Conservation (phyloP, 2,113 vertebrate genomes). For the rat (Rattus norvegicus) region DNA sequence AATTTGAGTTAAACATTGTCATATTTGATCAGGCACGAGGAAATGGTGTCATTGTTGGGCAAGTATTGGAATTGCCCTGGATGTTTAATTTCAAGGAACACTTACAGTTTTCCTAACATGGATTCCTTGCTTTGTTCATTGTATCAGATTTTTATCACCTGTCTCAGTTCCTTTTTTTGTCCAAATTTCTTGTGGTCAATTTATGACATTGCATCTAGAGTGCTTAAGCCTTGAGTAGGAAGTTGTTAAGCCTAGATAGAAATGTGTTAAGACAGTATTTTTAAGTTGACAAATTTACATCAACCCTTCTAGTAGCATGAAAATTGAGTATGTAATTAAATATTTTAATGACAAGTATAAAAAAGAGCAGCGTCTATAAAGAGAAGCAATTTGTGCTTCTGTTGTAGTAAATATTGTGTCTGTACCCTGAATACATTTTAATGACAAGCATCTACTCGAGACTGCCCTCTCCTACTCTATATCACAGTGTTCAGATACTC, state of each 20-base stretch:
- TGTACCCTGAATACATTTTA: constrained; percentile 37
- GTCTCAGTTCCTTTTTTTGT: background rate
- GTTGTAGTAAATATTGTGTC: constrained; percentile 23
- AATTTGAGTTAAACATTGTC: constrained; percentile 27
- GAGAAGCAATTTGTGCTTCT: constrained; percentile 45
- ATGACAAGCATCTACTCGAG: background rate
- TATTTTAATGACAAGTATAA: constrained; percentile 36
- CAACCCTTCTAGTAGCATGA: constrained; percentile 25
- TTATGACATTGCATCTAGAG: background rate
- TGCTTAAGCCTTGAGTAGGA: constrained; percentile 20
- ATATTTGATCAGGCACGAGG: background rate
- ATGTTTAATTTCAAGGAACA: constrained; percentile 22
- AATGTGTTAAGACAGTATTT: constrained; percentile 39
- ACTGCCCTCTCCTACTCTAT: background rate
- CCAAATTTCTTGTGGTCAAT: background rate
- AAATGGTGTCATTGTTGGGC: background rate
- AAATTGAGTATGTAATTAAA: constrained; percentile 58
- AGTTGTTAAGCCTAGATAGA: background rate
- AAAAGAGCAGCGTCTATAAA: constrained; percentile 43
- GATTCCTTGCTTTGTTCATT: constrained; percentile 47
- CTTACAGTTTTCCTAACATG: constrained; percentile 42
- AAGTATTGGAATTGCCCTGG: background rate
- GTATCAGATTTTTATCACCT: constrained; percentile 4
- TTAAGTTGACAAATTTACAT: constrained; percentile 42
- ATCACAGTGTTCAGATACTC: background rate